These are phyloP conservation scores for Dicrostonyx torquatus DNA, from an alignment of 2,797 vertebrate genomes.

Conservation along the genomic window DNA sequence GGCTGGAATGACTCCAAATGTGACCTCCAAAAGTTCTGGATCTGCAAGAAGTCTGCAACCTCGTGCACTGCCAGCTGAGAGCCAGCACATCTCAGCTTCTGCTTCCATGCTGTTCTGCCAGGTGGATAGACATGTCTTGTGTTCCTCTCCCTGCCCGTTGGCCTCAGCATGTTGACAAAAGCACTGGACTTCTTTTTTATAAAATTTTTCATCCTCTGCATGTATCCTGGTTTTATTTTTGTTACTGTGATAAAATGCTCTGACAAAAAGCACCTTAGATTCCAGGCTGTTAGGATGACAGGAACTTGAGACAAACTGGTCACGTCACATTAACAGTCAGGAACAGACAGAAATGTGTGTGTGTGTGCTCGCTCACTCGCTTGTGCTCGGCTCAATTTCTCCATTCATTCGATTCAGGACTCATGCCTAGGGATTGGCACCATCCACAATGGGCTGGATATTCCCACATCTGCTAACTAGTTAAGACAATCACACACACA, in stretches of 20 bases:
- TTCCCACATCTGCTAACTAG: background rate
- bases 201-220: background rate
- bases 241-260: background rate
- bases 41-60: background rate
- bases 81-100: background rate
- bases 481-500: background rate
- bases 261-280: background rate
- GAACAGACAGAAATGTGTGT: background rate
- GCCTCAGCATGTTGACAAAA: background rate
- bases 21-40: background rate
- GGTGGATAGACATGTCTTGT: fast-evolving
- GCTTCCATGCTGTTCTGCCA: too few species aligned
- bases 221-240: background rate
- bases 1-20: background rate
- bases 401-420: background rate
- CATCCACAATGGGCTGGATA: background rate
- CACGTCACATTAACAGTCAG: background rate
- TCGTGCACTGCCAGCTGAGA: background rate
- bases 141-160: background rate
- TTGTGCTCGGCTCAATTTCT: background rate
- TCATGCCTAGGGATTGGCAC: background rate
- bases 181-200: background rate
- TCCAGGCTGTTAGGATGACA: too few species aligned
- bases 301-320: background rate
- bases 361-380: background rate